These are phyloP conservation scores for Hydrozoanthus gracilis DNA, from an alignment of 92 coral and sea anemone species.

Conservation along the genomic window DNA sequence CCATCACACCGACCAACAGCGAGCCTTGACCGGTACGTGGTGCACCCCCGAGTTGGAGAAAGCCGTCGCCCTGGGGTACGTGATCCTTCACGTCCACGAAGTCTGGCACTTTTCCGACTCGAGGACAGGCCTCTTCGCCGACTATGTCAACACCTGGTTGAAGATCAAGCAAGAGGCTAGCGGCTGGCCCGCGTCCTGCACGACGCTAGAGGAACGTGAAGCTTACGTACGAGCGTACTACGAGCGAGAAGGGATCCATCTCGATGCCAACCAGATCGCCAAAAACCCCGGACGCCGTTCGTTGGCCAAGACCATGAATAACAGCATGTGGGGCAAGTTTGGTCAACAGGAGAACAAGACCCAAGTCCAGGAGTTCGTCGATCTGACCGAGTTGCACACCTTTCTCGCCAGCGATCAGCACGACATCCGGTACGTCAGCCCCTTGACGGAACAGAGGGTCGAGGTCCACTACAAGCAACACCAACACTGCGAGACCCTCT, in stretches of 20 bases:
- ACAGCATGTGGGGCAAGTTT: too few species aligned
- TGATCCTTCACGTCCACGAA: neutral
- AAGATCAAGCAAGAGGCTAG: constrained; percentile 33
- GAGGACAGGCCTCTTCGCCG: constrained; percentile 28
- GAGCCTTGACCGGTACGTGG: too few species aligned
- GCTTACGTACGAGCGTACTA: constrained; percentile 29
- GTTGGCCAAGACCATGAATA: constrained; percentile 1
- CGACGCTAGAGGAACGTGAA: constrained; percentile 13
- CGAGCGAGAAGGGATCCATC: constrained; percentile 29
- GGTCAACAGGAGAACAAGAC: too few species aligned
- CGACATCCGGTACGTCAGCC: too few species aligned
- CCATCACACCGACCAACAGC: too few species aligned
- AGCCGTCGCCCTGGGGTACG: too few species aligned
- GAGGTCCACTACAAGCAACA: too few species aligned
- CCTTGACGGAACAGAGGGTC: too few species aligned
- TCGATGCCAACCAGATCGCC: constrained; percentile 38
- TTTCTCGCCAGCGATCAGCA: constrained; percentile 33
- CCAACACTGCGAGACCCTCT: too few species aligned
- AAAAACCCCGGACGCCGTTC: constrained; percentile 36
- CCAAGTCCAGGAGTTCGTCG: neutral
- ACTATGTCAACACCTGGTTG: constrained; percentile 9
- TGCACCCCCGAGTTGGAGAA: too few species aligned
- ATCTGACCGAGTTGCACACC: constrained; percentile 13
- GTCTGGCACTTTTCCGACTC: neutral
- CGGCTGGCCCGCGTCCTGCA: constrained; percentile 11